Base-by-base conservation (phyloP, 2,113 vertebrate genomes). In the Petaurus breviceps region DNA sequence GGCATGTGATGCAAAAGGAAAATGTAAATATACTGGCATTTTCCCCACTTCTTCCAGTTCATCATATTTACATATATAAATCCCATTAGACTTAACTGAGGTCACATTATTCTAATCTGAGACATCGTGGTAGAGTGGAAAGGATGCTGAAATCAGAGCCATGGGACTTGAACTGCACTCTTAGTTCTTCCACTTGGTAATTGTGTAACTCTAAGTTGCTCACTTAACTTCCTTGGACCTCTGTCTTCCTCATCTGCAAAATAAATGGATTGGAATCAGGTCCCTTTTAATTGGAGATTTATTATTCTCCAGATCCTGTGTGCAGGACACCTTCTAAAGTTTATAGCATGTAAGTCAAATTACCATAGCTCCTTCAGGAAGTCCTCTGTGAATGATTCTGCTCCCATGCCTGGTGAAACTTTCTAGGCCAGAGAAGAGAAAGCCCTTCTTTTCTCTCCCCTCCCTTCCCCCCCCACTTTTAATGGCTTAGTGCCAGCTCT, bases 31-130 rank as follows among this genome's bases (percentile, higher is more conserved):
- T 8, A 92, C 26, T 91, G 47, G 1, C 51, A 57, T 53, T 57
- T 84, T 84, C 43, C 68, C 68, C 19, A 43, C n/a, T 23, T 24
- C n/a, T 16, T 94, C 91, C 25, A 51, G 19, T 23, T 92, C 19
- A 94, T 47, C 49, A 84, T 92, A 28, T 92, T 94, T 57, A 89
- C 55, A 93, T 96, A 55, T 54, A 10, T 53, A 52, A 90, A 94
- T 97, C n/a, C 68, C 68, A 84, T 84, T 84, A 84, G 16, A 43
- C 16, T 43, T 84, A 43, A 84, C 68, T 84, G 68, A 84, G n/a
- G 16, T 84, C 68, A 43, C n/a, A 8, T 43, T 43, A 31, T 3
- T 31, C 11, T 31, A 43, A 84, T 43, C n/a, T 23, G 37, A 43
- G 6, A 14, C 68, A 84, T n/a, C n/a, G 22, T 43, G 68, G n/a